Evolutionary conservation across 2,113 vertebrate species (phyloP).

Genomic region (Bubo scandiacus): DNA sequence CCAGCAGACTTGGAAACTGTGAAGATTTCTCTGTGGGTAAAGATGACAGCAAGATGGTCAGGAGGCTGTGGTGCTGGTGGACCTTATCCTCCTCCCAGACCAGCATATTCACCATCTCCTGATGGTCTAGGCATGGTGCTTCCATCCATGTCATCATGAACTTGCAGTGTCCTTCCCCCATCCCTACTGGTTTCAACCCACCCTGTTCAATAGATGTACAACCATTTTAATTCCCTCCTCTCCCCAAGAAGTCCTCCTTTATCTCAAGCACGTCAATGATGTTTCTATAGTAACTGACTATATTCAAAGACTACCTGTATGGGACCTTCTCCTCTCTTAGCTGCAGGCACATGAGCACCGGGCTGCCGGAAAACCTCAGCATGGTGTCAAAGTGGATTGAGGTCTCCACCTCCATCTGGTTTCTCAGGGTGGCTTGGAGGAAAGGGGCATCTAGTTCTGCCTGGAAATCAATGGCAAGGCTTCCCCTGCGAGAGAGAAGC

Average conservation of each 20-base stretch:
- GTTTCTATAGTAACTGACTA: neutral
- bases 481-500: constrained; percentile 20
- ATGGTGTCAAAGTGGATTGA: constrained; percentile 22
- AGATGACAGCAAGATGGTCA: neutral
- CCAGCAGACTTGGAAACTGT: constrained; percentile 2
- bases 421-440: constrained; percentile 48
- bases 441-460: constrained; percentile 54
- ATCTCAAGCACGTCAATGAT: neutral
- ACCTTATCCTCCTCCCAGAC: neutral
- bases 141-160: neutral
- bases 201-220: fast-evolving
- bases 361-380: constrained; percentile 26
- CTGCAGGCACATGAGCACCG: constrained; percentile 60
- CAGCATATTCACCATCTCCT: neutral
- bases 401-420: constrained; percentile 38
- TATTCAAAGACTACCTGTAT: constrained; percentile 32
- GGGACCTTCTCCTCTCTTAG: constrained; percentile 42
- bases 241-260: neutral
- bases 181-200: neutral
- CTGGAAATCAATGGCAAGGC: constrained; percentile 53
- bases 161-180: neutral
- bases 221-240: neutral
- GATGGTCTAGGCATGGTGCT: neutral
- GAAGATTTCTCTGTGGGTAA: constrained; percentile 54
- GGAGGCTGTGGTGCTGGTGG: neutral